Evolutionary conservation across 2,888 invertebrate genomes (phyloP).

Genomic region (Euclidia mi): DNA sequence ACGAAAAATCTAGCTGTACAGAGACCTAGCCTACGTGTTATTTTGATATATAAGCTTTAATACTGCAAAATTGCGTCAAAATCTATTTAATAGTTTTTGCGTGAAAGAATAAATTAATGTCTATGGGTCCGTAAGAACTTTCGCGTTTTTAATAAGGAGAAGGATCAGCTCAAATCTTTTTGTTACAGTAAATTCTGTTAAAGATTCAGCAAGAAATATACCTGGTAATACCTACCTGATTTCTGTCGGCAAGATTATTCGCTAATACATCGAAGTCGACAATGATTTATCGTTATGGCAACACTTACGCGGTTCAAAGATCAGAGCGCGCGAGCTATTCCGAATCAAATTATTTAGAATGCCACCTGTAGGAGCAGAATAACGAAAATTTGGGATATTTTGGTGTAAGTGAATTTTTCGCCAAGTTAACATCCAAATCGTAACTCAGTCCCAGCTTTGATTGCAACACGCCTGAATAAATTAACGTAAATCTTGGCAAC

Average conservation of each 20-base stretch:
- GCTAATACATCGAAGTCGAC: constrained; percentile 39
- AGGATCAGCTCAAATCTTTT: too few relatives aligned
- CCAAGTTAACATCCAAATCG: constrained; percentile 38
- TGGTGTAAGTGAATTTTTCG: constrained; percentile 42
- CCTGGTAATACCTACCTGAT: background rate
- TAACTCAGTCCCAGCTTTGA: constrained; percentile 38
- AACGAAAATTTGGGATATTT: constrained; percentile 30
- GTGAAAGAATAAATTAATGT: too few relatives aligned
- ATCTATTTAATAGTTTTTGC: too few relatives aligned
- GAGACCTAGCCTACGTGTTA: too few relatives aligned
- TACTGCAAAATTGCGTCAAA: too few relatives aligned
- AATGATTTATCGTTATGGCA: constrained; percentile 71
- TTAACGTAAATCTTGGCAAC: constrained; percentile 18
- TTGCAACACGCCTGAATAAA: constrained; percentile 33
- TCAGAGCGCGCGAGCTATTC: constrained; percentile 65
- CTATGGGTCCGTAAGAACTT: too few relatives aligned
- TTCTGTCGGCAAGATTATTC: background rate
- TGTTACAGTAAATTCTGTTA: too few relatives aligned
- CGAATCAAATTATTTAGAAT: constrained; percentile 75
- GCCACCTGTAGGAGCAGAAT: constrained; percentile 46
- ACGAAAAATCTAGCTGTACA: too few relatives aligned
- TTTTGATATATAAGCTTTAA: too few relatives aligned
- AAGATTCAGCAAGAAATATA: too few relatives aligned
- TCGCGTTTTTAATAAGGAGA: too few relatives aligned
- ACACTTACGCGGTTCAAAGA: constrained; percentile 51